Percentiles rank a stretch among this genome's conserved stretches.
Evolutionary conservation across 2,888 invertebrate species (phyloP).

Genomic region (Serripes groenlandicus): DNA sequence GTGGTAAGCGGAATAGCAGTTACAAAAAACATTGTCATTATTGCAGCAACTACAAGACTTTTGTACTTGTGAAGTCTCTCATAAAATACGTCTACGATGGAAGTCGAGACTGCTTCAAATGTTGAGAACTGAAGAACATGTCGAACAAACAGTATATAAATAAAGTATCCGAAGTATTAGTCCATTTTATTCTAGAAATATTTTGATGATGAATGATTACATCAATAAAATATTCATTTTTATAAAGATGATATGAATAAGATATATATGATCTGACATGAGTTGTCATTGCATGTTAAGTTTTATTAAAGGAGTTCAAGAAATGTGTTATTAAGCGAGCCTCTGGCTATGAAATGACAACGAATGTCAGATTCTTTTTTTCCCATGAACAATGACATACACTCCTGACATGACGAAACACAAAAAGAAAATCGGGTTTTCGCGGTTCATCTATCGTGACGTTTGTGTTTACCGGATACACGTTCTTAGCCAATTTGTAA

Average conservation of each 20-base stretch:
- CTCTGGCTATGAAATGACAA: no score
- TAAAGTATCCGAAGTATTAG: neutral
- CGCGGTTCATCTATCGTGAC: no score
- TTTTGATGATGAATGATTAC: neutral
- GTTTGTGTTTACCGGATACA: no score
- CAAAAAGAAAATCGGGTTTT: no score
- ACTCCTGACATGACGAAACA: no score
- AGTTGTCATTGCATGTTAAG: no score
- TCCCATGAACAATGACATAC: no score
- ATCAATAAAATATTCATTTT: neutral
- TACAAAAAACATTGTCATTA: neutral
- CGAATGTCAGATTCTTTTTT: no score
- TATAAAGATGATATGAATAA: neutral
- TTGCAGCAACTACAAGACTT: neutral
- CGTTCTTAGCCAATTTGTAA: no score
- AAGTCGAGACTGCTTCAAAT: constrained; percentile 3
- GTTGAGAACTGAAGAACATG: constrained; percentile 7
- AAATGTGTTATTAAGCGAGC: no score
- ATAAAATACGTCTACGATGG: neutral
- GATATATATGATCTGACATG: no score
- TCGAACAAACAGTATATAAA: neutral
- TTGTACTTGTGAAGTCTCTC: constrained; percentile 13
- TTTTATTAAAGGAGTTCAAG: no score
- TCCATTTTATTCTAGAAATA: neutral
- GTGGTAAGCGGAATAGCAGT: neutral